Evolutionary conservation across 2,888 invertebrate species (phyloP).

Genomic region (Zhengitettix transpicula): DNA sequence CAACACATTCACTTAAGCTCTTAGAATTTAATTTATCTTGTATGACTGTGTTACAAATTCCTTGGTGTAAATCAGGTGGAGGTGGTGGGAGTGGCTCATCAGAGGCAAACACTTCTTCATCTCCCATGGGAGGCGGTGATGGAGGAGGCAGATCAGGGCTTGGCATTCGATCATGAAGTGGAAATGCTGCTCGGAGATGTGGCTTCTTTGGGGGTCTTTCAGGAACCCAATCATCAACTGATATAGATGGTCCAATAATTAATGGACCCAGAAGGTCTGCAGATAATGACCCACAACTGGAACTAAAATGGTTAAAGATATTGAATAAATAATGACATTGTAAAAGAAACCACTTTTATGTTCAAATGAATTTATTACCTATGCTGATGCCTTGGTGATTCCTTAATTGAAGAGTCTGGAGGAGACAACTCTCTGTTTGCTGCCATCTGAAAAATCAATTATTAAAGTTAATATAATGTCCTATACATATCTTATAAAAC

Average conservation of each 20-base stretch:
- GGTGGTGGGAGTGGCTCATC: slow-evolving; percentile 51
- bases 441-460: slow-evolving; percentile 4
- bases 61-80: slow-evolving; percentile 31
- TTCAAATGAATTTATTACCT: slow-evolving; percentile 14
- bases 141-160: slow-evolving; percentile 45
- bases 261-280: slow-evolving; percentile 40
- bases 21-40: no score
- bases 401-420: slow-evolving; percentile 16
- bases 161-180: slow-evolving; percentile 29
- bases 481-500: no score
- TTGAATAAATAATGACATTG: background rate
- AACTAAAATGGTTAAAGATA: slow-evolving; percentile 13
- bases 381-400: slow-evolving; percentile 32
- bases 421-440: slow-evolving; percentile 5
- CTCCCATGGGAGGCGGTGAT: slow-evolving; percentile 41
- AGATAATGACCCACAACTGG: slow-evolving; percentile 40
- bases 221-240: slow-evolving; percentile 51
- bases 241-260: slow-evolving; percentile 43
- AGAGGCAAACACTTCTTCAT: slow-evolving; percentile 37
- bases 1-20: no score
- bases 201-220: slow-evolving; percentile 66
- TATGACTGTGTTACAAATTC: no score
- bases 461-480: no score
- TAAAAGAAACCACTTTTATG: no score
- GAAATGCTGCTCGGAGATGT: slow-evolving; percentile 34